A percentile compares a stretch with the other conserved stretches of the same genome.
These are phyloP conservation scores for Idaea aversata DNA, from an alignment of 2,888 invertebrate species.

Conservation along the genomic window DNA sequence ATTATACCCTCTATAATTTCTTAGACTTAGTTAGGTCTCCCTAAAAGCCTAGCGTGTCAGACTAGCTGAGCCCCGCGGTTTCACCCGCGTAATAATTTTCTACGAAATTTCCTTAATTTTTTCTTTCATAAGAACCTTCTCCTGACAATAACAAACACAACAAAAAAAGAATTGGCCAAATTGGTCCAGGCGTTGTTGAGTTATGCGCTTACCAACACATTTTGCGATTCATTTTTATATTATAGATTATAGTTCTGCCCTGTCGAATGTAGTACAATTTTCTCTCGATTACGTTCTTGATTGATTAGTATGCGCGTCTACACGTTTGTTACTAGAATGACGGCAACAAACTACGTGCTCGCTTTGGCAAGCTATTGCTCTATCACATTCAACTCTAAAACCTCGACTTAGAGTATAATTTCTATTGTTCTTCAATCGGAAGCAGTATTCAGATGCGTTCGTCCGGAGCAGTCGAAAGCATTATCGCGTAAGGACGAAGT, in stretches of 20 bases:
- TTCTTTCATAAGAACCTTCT: too few relatives aligned
- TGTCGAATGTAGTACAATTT: slow-evolving; percentile 62
- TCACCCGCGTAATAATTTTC: too few relatives aligned
- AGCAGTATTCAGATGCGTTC: slow-evolving; percentile 45
- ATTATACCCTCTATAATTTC: too few relatives aligned
- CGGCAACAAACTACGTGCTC: slow-evolving; percentile 58
- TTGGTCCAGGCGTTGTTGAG: too few relatives aligned
- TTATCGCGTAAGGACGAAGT: slow-evolving; percentile 58
- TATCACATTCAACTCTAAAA: slow-evolving; percentile 34
- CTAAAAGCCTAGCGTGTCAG: too few relatives aligned
- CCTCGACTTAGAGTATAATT: slow-evolving; percentile 30
- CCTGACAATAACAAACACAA: too few relatives aligned
- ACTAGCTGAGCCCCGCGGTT: too few relatives aligned
- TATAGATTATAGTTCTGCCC: slow-evolving; percentile 36
- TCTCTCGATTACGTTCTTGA: slow-evolving; percentile 72
- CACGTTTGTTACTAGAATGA: slow-evolving; percentile 70
- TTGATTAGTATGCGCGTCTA: slow-evolving; percentile 62
- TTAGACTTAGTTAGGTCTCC: too few relatives aligned
- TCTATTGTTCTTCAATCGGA: slow-evolving; percentile 31
- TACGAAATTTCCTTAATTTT: too few relatives aligned
- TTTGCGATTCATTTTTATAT: too few relatives aligned
- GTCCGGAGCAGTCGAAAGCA: slow-evolving; percentile 64
- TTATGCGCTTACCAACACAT: too few relatives aligned
- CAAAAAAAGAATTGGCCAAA: too few relatives aligned
- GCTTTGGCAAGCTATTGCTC: slow-evolving; percentile 23